Conservation (phyloP, 2,888 invertebrate genomes). For the Beris morrisii region DNA sequence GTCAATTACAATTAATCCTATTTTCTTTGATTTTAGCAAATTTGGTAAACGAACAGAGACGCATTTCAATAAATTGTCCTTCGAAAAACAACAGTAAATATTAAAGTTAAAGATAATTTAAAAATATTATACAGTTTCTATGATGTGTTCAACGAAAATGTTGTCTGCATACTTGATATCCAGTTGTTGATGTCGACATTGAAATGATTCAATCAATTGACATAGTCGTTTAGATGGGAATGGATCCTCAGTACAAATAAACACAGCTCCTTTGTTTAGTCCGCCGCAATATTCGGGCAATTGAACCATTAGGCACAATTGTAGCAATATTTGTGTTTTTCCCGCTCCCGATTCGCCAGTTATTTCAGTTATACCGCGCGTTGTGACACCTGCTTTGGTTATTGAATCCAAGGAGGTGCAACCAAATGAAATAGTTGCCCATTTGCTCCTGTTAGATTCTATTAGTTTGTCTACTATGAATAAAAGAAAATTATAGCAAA, state of each 20-base stretch:
- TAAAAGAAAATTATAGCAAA: no score
- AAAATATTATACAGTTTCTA: slow-evolving; percentile 55
- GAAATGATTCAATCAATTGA: slow-evolving; percentile 53
- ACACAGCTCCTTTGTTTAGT: slow-evolving; percentile 62
- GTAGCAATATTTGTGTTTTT: slow-evolving; percentile 75
- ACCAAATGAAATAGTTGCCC: slow-evolving; percentile 56
- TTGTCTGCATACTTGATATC: slow-evolving; percentile 58
- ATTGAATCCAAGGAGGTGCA: slow-evolving; percentile 62
- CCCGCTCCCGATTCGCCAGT: slow-evolving; percentile 72
- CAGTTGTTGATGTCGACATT: slow-evolving; percentile 47
- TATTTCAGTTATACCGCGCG: slow-evolving; percentile 72
- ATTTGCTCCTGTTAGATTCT: slow-evolving; percentile 38
- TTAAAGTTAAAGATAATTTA: slow-evolving; percentile 32
- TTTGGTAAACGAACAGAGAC: slow-evolving; percentile 60
- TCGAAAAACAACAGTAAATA: slow-evolving; percentile 43
- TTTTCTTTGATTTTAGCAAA: slow-evolving; percentile 58
- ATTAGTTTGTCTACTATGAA: slow-evolving; percentile 1
- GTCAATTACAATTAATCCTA: slow-evolving; percentile 70
- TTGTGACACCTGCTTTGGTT: slow-evolving; percentile 66
- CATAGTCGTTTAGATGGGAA: slow-evolving; percentile 72
- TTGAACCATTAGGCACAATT: slow-evolving; percentile 70
- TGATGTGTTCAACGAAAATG: slow-evolving; percentile 68
- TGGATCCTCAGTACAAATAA: slow-evolving; percentile 71
- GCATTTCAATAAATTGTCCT: slow-evolving; percentile 62
- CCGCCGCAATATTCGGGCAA: slow-evolving; percentile 59